These are phyloP conservation scores for Porites australiensis DNA, from an alignment of 64 coral and sea anemone genomes.

Conservation along the genomic window DNA sequence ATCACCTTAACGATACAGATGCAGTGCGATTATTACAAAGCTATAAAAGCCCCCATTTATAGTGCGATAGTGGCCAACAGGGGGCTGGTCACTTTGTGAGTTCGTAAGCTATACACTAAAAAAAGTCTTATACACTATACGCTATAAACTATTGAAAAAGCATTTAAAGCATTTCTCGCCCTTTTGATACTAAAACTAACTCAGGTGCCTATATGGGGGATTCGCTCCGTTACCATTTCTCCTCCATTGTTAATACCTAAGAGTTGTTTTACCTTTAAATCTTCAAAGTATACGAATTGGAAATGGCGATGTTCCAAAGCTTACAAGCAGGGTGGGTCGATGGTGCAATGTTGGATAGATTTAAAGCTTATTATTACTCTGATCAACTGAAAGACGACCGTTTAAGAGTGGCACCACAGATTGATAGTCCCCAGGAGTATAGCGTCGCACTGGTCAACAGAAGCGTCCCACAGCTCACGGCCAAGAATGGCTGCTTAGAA, in stretches of 20 bases:
- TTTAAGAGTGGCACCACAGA: constrained; percentile 6
- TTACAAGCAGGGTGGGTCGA: constrained; percentile 28
- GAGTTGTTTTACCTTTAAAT: background rate
- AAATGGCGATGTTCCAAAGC: constrained; percentile 23
- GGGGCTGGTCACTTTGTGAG: too few species aligned
- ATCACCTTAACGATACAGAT: too few species aligned
- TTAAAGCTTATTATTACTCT: constrained; percentile 58
- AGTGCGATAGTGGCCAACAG: too few species aligned
- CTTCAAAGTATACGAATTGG: constrained; percentile 11
- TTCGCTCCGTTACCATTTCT: background rate
- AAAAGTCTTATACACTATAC: too few species aligned
- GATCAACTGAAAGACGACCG: background rate
- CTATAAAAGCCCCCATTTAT: too few species aligned
- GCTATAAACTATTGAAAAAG: too few species aligned
- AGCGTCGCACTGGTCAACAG: constrained; percentile 13
- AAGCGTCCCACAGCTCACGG: constrained; percentile 8
- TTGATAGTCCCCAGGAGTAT: constrained; percentile 11
- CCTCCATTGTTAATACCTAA: background rate
- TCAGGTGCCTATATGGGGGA: too few species aligned
- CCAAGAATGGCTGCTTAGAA: constrained; percentile 21
- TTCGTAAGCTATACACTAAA: too few species aligned
- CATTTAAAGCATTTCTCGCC: too few species aligned
- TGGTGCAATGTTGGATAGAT: constrained; percentile 50
- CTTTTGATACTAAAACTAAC: too few species aligned
- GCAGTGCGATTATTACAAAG: too few species aligned